Percentiles rank a stretch among this genome's conserved stretches.
Conservation (phyloP, 2,888 invertebrate species). For the Stenchaetothrips biformis region DNA sequence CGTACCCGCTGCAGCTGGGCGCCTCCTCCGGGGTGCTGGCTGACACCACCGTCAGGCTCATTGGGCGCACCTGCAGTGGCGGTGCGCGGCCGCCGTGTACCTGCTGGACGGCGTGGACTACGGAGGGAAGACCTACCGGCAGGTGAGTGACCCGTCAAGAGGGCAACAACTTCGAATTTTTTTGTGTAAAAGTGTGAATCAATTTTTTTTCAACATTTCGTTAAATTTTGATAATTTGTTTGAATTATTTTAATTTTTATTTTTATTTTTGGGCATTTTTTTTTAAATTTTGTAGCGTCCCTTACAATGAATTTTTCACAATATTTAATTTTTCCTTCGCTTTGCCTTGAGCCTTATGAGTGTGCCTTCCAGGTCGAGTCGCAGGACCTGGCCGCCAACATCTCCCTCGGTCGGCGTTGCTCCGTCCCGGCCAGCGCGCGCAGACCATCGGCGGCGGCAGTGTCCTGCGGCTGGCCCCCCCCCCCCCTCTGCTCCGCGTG, state of each 20-base stretch:
- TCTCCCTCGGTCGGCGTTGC: neutral
- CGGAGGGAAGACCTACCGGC: slow-evolving; percentile 34
- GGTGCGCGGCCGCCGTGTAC: slow-evolving; percentile 34
- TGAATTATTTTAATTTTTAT: no score
- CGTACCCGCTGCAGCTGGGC: slow-evolving; percentile 37
- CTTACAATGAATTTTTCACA: no score
- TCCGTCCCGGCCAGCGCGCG: slow-evolving; percentile 23
- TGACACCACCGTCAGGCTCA: slow-evolving; percentile 30
- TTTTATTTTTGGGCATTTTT: no score
- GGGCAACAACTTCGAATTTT: no score
- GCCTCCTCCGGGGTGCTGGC: slow-evolving; percentile 33
- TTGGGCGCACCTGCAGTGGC: slow-evolving; percentile 32
- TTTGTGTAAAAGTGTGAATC: no score
- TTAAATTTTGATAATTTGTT: no score
- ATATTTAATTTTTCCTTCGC: no score
- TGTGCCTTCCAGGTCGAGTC: neutral
- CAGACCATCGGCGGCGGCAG: neutral
- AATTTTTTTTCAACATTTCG: no score
- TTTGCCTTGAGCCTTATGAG: neutral
- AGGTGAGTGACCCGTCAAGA: no score
- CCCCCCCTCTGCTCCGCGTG: neutral
- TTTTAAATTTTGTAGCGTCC: no score
- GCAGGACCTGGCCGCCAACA: neutral
- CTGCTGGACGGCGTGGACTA: slow-evolving; percentile 35
- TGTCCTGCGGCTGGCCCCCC: neutral